Evolutionary conservation across 2,113 vertebrate species (phyloP).

Genomic region (Puffinus mauretanicus): DNA sequence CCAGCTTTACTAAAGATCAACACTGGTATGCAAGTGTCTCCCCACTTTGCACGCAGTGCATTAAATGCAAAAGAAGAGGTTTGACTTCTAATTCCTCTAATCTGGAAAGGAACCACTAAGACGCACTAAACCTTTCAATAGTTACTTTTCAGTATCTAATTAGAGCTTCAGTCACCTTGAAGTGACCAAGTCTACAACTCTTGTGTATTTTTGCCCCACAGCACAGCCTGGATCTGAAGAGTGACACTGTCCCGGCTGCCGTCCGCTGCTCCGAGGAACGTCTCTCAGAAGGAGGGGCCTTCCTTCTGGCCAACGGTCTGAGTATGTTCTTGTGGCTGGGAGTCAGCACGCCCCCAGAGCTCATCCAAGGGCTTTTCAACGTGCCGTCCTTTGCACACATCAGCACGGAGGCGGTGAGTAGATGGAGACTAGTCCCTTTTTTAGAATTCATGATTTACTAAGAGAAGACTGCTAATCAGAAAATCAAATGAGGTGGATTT

Average conservation of each 20-base stretch:
- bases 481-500: neutral
- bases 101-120: neutral
- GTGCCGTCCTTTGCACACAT: slow-evolving; percentile 88
- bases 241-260: slow-evolving; percentile 65
- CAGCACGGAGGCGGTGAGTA: slow-evolving; percentile 80
- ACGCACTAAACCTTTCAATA: neutral
- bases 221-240: slow-evolving; percentile 83
- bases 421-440: neutral
- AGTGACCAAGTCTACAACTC: accelerated
- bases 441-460: neutral
- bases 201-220: neutral
- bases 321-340: slow-evolving; percentile 90
- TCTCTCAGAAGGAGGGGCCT: slow-evolving; percentile 84
- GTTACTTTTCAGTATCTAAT: neutral
- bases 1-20: neutral
- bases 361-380: slow-evolving; percentile 89
- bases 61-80: neutral
- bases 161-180: neutral
- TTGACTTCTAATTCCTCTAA: neutral
- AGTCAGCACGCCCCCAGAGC: slow-evolving; percentile 79
- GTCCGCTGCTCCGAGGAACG: slow-evolving; percentile 90
- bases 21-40: neutral
- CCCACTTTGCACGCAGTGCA: neutral
- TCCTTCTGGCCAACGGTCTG: slow-evolving; percentile 88
- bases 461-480: neutral